Evolutionary conservation across 2,797 vertebrate genomes (phyloP).

Genomic region (Microchirus variegatus): DNA sequence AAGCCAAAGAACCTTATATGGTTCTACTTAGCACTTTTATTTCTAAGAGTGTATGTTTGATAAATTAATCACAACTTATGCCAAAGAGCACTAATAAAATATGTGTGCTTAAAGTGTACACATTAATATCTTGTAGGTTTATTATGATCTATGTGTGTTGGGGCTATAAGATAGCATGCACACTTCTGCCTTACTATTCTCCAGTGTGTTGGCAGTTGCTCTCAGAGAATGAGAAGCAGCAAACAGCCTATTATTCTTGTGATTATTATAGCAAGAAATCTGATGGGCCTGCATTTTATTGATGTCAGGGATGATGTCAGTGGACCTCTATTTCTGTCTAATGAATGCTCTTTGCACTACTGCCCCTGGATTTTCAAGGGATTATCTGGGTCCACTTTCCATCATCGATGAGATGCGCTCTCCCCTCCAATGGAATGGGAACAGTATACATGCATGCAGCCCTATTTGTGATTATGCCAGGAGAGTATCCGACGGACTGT

Average conservation of each 20-base stretch:
- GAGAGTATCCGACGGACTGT: constrained; percentile 31
- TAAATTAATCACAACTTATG: too few relatives aligned
- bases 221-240: constrained; percentile 47
- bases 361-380: constrained; percentile 58
- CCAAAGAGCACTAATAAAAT: too few relatives aligned
- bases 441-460: constrained; percentile 45
- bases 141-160: constrained; percentile 69
- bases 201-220: constrained; percentile 24
- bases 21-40: too few relatives aligned
- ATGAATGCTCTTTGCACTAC: constrained; percentile 67
- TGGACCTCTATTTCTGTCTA: constrained; percentile 58
- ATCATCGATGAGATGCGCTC: constrained; percentile 46
- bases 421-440: constrained; percentile 45
- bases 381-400: constrained; percentile 49
- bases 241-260: constrained; percentile 62
- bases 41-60: too few relatives aligned
- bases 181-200: constrained; percentile 39
- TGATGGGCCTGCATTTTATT: constrained; percentile 59
- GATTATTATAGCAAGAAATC: constrained; percentile 66
- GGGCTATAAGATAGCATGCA: constrained; percentile 54
- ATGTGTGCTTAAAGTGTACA: too few relatives aligned
- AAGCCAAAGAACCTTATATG: too few relatives aligned
- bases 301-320: constrained; percentile 64
- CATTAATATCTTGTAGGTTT: constrained; percentile 31
- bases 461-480: constrained; percentile 45